Base-by-base conservation (phyloP, 2,888 invertebrate species). In the Glyphotaelius pellucidus region DNA sequence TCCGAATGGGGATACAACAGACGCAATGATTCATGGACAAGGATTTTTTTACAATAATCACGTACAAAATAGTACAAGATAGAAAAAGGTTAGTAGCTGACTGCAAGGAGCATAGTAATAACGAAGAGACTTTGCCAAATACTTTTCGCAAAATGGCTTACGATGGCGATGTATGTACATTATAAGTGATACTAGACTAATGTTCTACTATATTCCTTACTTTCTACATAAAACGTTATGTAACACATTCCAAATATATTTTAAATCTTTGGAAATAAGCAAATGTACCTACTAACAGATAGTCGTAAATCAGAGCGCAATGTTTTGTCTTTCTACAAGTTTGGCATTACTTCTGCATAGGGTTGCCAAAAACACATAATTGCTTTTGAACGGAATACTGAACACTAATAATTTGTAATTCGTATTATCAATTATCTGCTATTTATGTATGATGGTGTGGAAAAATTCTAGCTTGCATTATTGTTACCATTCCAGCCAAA, bases 251-350 rank as follows among this genome's bases (percentile, higher is more conserved):
- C 5, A 7, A 4, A 67, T 1, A 67, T 25, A 25, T 52, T 67
- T 67, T 25, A n/a, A 2, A 7, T 67, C 67, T 0, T n/a, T n/a
- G 9, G 67, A 35, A 35, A 35, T 83, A 38, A 35, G 35, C 35
- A 15, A 35, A 38, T 83, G 12, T 35, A 35, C 83, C 19, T 35
- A 35, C 83, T 35, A 83, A 83, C 32, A 32, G 83, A 83, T 15
- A 35, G 32, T 38, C 35, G 38, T 32, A 83, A 83, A 83, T 83
- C 83, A 83, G 38, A 35, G 32, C 83, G n/a, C 35, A 83, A 32
- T 38, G 32, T 32, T 32, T 83, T n/a, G 83, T 83, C 81, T 83
- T 35, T 19, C 81, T 25, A 83, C 81, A 83, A 83, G 25, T 38
- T 32, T 25, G 67, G n/a, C 67, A 67, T 67, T 67, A 67, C 67